phyloP scores from a whole-genome alignment of 1,140 invertebrate genomes.

The Mesaphorura yosii region DNA sequence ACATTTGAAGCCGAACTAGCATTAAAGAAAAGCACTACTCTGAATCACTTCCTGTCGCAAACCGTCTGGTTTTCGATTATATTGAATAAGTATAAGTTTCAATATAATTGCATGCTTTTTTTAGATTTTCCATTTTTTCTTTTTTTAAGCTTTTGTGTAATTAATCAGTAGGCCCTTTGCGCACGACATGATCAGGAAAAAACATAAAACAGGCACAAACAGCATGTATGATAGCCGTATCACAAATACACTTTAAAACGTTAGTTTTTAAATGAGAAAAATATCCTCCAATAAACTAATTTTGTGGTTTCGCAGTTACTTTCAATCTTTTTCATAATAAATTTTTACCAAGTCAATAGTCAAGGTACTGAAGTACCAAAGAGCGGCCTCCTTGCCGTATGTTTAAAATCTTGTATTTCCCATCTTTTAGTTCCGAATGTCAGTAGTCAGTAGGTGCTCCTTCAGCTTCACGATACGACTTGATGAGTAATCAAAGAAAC shows the following conservation, averaged over 20 bases:
- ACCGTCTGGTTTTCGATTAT: no score
- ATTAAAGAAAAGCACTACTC: no score
- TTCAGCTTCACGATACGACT: conserved; percentile 26
- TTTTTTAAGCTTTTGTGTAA: no score
- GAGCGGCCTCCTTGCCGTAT: neutral
- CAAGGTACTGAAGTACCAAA: neutral
- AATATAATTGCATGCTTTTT: no score
- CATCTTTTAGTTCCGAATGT: neutral
- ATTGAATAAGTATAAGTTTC: no score
- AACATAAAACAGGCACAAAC: neutral
- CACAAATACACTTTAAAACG: no score
- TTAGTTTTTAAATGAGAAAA: neutral
- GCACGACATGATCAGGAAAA: no score
- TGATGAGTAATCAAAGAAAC: conserved; percentile 30
- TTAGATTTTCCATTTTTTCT: no score
- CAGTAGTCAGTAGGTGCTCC: neutral
- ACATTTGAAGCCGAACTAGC: no score
- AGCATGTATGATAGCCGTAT: neutral
- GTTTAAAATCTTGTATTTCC: no score
- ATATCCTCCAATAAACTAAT: neutral
- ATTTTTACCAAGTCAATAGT: neutral
- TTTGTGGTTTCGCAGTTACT: neutral
- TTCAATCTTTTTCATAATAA: neutral
- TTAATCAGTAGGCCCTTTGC: no score
- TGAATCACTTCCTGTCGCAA: no score